A percentile compares a stretch with the other conserved stretches of the same genome.
Conservation (phyloP, 2,888 invertebrate genomes). For the Sylvicola fuscatus region DNA sequence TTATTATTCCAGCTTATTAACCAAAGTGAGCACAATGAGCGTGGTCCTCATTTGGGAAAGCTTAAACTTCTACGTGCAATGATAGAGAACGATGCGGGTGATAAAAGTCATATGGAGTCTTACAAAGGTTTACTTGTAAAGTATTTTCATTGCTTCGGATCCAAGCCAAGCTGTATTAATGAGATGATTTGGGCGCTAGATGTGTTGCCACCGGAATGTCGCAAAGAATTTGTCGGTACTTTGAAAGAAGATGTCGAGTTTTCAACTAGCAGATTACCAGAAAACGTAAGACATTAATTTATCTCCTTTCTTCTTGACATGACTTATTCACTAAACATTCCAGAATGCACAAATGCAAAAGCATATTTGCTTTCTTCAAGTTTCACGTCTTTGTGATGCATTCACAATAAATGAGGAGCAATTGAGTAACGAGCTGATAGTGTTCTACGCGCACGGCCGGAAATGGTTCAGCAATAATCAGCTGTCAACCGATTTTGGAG, state of each 20-base stretch:
- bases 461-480: slow-evolving; percentile 33
- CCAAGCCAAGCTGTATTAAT: slow-evolving; percentile 67
- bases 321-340: slow-evolving; percentile 6
- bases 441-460: slow-evolving; percentile 42
- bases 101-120: slow-evolving; percentile 41
- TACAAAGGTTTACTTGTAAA: slow-evolving; percentile 47
- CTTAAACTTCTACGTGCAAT: slow-evolving; percentile 51
- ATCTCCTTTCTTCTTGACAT: neutral
- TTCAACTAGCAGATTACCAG: slow-evolving; percentile 38
- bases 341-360: slow-evolving; percentile 59
- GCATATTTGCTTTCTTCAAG: slow-evolving; percentile 57
- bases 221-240: slow-evolving; percentile 35
- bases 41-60: slow-evolving; percentile 71
- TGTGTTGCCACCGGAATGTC: slow-evolving; percentile 33
- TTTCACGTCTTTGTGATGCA: slow-evolving; percentile 50
- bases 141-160: slow-evolving; percentile 62
- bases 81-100: slow-evolving; percentile 28
- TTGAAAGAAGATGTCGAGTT: slow-evolving; percentile 42
- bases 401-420: slow-evolving; percentile 34
- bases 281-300: slow-evolving; percentile 30
- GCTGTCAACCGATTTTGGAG: slow-evolving; percentile 46
- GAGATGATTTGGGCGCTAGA: slow-evolving; percentile 60
- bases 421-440: slow-evolving; percentile 36
- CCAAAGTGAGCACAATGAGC: slow-evolving; percentile 30
- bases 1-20: slow-evolving; percentile 28